A percentile compares a stretch with the other conserved stretches of the same genome.
These are phyloP conservation scores for Columbina picui DNA, from an alignment of 2,113 vertebrate genomes.

Conservation along the genomic window DNA sequence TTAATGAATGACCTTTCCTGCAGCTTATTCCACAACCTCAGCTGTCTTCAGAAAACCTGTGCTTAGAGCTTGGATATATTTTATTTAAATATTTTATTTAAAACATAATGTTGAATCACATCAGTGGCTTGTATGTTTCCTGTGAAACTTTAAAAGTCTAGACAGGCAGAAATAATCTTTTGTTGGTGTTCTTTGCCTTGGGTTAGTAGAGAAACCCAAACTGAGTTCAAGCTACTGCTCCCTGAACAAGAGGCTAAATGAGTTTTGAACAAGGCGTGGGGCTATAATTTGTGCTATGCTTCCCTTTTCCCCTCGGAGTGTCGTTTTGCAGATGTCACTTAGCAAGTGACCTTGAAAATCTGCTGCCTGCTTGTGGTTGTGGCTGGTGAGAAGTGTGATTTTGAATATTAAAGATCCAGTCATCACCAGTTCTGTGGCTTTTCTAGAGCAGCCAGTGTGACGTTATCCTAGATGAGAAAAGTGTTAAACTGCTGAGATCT, in stretches of 20 bases:
- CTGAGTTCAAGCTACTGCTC: not conserved
- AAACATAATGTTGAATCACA: not conserved
- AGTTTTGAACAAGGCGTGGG: not conserved
- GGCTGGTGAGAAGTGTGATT: conserved; percentile 29
- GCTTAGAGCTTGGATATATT: not conserved
- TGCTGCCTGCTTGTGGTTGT: not conserved
- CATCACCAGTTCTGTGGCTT: not conserved
- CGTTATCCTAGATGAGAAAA: not conserved
- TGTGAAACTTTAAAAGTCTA: not conserved
- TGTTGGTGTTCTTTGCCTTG: not conserved
- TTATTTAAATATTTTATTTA: not conserved
- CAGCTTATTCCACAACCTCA: not conserved
- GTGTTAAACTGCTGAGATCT: not conserved
- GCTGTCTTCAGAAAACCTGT: not conserved
- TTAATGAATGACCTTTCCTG: not conserved
- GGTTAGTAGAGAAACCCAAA: not conserved
- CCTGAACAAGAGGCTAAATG: not conserved
- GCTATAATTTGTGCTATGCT: not conserved
- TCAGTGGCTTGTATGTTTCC: not conserved
- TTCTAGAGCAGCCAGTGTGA: not conserved
- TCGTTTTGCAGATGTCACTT: not conserved
- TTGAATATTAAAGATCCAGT: not conserved
- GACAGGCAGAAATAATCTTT: not conserved
- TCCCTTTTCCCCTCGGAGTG: not conserved
- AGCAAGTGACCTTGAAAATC: conserved; percentile 10